These are phyloP conservation scores for Peromyscus melanophrys DNA, from an alignment of 2,797 vertebrate species.

Conservation along the genomic window DNA sequence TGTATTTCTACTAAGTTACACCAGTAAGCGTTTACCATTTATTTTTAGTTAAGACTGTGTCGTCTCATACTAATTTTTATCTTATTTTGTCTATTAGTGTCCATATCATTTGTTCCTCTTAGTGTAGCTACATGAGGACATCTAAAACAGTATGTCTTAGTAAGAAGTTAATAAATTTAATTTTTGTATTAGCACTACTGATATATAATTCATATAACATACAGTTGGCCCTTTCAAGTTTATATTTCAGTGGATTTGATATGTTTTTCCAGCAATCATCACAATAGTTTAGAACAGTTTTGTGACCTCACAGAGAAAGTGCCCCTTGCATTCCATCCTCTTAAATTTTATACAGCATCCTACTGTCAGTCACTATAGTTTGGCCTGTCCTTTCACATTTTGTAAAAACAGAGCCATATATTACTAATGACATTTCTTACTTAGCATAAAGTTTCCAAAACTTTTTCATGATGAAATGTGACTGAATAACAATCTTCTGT, in stretches of 20 bases:
- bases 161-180: conserved; percentile 24
- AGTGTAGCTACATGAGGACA: background rate
- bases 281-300: conserved; percentile 32
- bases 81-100: background rate
- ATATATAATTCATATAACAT: background rate
- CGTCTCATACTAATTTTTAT: background rate
- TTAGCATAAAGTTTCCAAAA: background rate
- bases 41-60: conserved; percentile 5
- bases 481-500: background rate
- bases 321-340: background rate
- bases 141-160: background rate
- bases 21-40: background rate
- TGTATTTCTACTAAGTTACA: conserved; percentile 30
- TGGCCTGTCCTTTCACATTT: conserved; percentile 18
- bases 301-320: background rate
- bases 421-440: background rate
- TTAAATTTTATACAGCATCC: background rate
- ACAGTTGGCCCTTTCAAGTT: background rate
- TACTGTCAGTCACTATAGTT: background rate
- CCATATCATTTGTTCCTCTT: background rate
- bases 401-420: background rate
- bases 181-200: background rate
- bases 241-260: background rate
- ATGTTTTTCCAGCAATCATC: background rate
- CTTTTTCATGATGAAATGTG: background rate